These are phyloP conservation scores for Candidula unifasciata DNA, from an alignment of 2,888 invertebrate genomes.

Conservation along the genomic window DNA sequence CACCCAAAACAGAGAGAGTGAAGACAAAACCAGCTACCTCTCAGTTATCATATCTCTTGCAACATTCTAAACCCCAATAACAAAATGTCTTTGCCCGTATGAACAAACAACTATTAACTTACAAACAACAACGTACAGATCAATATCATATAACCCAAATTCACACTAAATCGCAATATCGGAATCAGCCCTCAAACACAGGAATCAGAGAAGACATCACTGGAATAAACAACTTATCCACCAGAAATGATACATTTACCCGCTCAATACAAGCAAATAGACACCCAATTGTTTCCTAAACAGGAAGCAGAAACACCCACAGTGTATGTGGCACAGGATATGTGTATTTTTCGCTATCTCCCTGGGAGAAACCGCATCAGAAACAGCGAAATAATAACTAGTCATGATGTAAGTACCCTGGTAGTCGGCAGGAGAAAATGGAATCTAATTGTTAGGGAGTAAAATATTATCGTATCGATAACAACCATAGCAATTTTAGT, in stretches of 20 bases:
- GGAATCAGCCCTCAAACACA: not conserved
- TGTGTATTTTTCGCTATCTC: not conserved
- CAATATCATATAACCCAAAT: not conserved
- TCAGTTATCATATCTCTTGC: too few relatives aligned
- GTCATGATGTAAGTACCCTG: not conserved
- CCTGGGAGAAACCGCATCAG: not conserved
- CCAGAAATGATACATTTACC: not conserved
- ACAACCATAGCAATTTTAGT: not conserved
- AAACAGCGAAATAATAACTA: constrained; percentile 1
- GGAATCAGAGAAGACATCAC: not conserved
- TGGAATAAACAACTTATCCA: not conserved
- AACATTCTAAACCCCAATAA: not conserved
- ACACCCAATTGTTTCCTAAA: not conserved
- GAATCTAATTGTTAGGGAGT: constrained; percentile 26
- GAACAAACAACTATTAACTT: not conserved
- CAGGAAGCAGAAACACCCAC: not conserved
- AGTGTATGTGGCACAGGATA: not conserved
- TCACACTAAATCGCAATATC: not conserved
- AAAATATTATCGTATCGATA: constrained; percentile 39
- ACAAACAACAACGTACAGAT: not conserved
- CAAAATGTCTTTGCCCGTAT: not conserved
- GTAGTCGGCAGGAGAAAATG: constrained; percentile 12
- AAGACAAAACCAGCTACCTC: too few relatives aligned
- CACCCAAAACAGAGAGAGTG: too few relatives aligned
- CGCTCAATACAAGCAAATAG: constrained; percentile 4